A percentile compares a stretch with the other conserved stretches of the same genome.
phyloP scores from a whole-genome alignment of 2,888 invertebrate species.

The Apodemia zela region DNA sequence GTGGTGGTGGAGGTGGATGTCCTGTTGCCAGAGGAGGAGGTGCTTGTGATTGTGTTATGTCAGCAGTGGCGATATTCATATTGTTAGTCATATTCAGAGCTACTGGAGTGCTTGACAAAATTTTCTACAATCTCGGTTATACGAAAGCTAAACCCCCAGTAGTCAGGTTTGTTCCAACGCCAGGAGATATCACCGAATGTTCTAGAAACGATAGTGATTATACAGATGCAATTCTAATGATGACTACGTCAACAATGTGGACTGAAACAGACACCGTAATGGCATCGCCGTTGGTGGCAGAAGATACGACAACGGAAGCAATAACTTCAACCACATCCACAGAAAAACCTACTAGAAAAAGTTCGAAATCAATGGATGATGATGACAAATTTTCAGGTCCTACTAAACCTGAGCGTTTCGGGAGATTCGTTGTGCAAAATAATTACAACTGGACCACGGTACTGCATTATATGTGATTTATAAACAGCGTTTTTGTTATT shows the following conservation, averaged over 20 bases:
- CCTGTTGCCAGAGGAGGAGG: conserved; percentile 56
- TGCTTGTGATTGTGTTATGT: conserved; percentile 61
- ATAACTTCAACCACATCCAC: not conserved
- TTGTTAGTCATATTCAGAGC: conserved; percentile 58
- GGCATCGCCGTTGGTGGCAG: not conserved
- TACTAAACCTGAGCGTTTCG: not conserved
- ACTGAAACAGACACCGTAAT: not conserved
- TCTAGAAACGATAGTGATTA: conserved; percentile 47
- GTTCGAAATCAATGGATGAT: not conserved
- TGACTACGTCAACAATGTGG: conserved; percentile 16
- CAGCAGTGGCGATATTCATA: conserved; percentile 49
- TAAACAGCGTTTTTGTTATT: not conserved
- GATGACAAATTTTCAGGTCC: not conserved
- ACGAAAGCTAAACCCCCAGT: conserved; percentile 40
- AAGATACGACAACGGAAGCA: not conserved
- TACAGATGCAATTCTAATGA: conserved; percentile 21
- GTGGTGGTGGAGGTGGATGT: conserved; percentile 60
- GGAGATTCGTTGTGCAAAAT: not conserved
- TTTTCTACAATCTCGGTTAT: conserved; percentile 61
- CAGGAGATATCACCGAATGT: conserved; percentile 54
- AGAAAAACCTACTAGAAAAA: not conserved
- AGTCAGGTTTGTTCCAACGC: conserved; percentile 46
- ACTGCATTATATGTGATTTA: conserved; percentile 12
- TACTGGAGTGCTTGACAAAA: conserved; percentile 57
- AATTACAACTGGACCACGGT: conserved; percentile 24